Conservation (phyloP, 2,888 invertebrate genomes). For the Chrysomela aeneicollis region DNA sequence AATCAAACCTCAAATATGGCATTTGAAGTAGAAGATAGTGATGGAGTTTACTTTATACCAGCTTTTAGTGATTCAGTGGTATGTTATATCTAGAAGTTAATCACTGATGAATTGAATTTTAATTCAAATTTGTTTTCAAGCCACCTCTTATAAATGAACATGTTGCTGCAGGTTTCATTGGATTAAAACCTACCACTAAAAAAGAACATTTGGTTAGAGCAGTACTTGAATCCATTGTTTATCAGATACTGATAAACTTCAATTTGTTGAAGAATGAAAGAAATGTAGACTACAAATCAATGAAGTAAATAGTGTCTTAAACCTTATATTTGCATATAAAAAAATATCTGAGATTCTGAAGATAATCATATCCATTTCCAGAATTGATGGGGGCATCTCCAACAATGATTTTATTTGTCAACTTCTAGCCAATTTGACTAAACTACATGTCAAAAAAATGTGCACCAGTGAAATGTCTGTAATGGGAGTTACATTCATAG, state of each 20-base stretch:
- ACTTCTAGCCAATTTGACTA: conserved; percentile 83
- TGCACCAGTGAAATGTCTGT: conserved; percentile 81
- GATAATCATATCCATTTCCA: conserved; percentile 58
- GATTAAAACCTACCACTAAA: conserved; percentile 75
- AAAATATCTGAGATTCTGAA: background rate
- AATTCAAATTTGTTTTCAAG: conserved; percentile 61
- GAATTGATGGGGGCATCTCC: conserved; percentile 96
- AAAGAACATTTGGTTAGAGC: conserved; percentile 84
- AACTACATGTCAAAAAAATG: conserved; percentile 77
- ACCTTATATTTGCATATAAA: too few relatives aligned
- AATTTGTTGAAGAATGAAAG: conserved; percentile 74
- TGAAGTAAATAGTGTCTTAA: too few relatives aligned
- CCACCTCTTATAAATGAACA: conserved; percentile 88
- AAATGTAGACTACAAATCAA: conserved; percentile 66
- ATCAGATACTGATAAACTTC: conserved; percentile 80
- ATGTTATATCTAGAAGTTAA: conserved; percentile 45
- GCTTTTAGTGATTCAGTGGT: conserved; percentile 90
- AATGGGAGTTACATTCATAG: conserved; percentile 85
- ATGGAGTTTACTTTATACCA: conserved; percentile 87
- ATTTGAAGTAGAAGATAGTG: conserved; percentile 71
- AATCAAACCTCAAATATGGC: conserved; percentile 75
- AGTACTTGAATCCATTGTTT: conserved; percentile 85
- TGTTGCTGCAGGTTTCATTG: conserved; percentile 86
- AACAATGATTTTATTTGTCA: conserved; percentile 92
- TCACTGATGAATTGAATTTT: background rate